Conservation (phyloP, 2,888 invertebrate species). For the Leptopilina myrica region DNA sequence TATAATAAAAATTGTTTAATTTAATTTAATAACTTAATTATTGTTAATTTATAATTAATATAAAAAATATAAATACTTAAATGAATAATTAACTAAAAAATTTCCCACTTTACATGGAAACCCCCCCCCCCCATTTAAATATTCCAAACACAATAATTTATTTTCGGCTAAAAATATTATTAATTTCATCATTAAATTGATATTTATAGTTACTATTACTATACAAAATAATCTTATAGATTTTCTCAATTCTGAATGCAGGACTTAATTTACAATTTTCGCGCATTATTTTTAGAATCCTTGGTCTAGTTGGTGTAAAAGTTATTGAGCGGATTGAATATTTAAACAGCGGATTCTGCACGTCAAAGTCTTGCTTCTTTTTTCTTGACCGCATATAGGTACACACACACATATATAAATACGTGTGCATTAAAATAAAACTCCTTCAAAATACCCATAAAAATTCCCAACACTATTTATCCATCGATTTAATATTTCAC, state of each 20-base stretch:
- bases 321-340: conserved; percentile 5
- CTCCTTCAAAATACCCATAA: background rate
- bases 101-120: too few relatives aligned
- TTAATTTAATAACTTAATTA: too few relatives aligned
- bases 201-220: background rate
- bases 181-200: background rate
- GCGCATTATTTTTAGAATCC: background rate
- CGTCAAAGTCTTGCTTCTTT: background rate
- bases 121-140: too few relatives aligned
- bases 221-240: background rate
- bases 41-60: too few relatives aligned
- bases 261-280: conserved; percentile 1
- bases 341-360: conserved; percentile 2
- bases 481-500: background rate
- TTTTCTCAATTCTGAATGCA: background rate
- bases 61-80: too few relatives aligned
- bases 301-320: conserved; percentile 4
- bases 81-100: too few relatives aligned
- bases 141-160: too few relatives aligned
- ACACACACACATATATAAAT: too few relatives aligned
- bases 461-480: background rate
- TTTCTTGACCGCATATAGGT: background rate
- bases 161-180: too few relatives aligned
- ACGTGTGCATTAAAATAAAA: background rate
- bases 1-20: too few relatives aligned